These are phyloP conservation scores for Heliopora coerulea DNA, from an alignment of 92 coral and sea anemone genomes.

Conservation along the genomic window DNA sequence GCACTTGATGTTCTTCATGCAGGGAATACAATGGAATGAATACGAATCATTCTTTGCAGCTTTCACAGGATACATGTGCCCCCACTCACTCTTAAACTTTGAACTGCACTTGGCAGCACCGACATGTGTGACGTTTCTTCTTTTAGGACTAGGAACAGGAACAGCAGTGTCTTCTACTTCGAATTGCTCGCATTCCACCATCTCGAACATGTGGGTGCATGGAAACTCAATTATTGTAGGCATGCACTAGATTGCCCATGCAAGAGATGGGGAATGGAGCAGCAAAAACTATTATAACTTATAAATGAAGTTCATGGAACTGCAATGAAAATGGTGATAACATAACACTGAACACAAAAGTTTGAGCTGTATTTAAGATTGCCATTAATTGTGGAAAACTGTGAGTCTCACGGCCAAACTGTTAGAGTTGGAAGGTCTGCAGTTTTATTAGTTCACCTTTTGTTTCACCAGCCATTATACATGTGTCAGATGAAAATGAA, in stretches of 20 bases:
- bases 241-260: no score
- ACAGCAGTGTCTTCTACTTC: constrained; percentile 42
- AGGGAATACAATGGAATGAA: no score
- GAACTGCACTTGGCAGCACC: constrained; percentile 34
- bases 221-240: no score
- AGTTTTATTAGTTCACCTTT: no score
- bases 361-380: background rate
- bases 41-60: no score
- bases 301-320: background rate
- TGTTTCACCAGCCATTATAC: no score
- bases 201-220: constrained; percentile 9
- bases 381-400: constrained; percentile 15
- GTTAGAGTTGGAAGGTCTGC: constrained; percentile 3
- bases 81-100: no score
- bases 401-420: constrained; percentile 27
- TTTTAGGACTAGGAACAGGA: constrained; percentile 46
- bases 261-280: no score
- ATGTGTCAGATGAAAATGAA: no score
- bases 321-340: constrained; percentile 6
- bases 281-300: no score
- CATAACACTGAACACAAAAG: background rate
- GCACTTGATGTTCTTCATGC: no score
- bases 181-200: constrained; percentile 19
- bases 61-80: no score
- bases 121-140: constrained; percentile 32